Conservation (phyloP, 1,140 invertebrate genomes). For the Gonioctena quinquepunctata region DNA sequence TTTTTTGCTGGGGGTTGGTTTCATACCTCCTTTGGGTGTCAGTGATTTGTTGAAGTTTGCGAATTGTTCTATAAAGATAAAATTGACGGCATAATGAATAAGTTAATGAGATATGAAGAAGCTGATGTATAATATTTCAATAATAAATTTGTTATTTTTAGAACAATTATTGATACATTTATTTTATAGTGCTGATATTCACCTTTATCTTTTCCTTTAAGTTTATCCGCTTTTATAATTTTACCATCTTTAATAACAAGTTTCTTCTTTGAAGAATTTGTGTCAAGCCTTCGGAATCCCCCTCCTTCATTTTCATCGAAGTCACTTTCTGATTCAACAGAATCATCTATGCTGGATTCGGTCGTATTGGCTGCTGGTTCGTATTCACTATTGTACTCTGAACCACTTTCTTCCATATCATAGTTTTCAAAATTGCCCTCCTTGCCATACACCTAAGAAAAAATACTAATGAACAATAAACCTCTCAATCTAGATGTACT, state of each 20-base stretch:
- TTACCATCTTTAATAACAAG: constrained; percentile 73
- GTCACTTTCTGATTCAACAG: constrained; percentile 58
- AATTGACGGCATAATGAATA: not conserved
- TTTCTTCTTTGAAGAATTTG: constrained; percentile 70
- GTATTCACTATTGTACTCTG: constrained; percentile 53
- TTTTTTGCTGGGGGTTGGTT: constrained; percentile 59
- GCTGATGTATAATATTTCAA: no score
- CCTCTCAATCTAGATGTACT: no score
- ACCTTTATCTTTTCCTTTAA: constrained; percentile 32
- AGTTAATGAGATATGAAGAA: no score
- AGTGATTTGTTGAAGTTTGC: constrained; percentile 9
- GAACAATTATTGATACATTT: no score
- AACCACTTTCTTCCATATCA: constrained; percentile 54
- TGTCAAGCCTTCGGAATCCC: constrained; percentile 60
- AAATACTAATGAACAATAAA: not conserved
- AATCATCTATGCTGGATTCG: constrained; percentile 50
- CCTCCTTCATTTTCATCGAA: constrained; percentile 55
- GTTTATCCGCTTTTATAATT: constrained; percentile 62
- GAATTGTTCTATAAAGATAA: constrained; percentile 8
- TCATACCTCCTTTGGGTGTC: constrained; percentile 2
- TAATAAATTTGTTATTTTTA: no score
- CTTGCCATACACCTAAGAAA: constrained; percentile 33
- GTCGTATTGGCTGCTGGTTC: constrained; percentile 42
- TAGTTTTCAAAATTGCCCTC: constrained; percentile 59
- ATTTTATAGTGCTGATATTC: not conserved